phyloP scores from a whole-genome alignment of 2,888 invertebrate genomes.

The Hedychridium roseum region DNA sequence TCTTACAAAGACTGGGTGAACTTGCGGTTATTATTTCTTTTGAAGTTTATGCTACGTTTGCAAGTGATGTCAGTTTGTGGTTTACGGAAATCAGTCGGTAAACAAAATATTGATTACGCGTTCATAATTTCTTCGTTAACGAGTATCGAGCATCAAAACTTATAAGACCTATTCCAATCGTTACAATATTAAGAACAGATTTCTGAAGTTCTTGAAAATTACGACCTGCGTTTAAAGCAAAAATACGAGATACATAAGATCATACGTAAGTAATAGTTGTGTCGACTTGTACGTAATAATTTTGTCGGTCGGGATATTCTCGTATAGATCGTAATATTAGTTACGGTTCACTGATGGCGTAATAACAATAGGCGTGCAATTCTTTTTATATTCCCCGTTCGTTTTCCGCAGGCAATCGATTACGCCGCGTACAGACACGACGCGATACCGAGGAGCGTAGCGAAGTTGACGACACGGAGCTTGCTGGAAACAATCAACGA shows the following conservation, averaged over 20 bases:
- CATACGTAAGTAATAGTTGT: too few species aligned
- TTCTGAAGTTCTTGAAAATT: too few species aligned
- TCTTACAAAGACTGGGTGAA: not conserved
- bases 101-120: not conserved
- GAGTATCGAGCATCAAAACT: not conserved
- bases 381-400: not conserved
- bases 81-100: not conserved
- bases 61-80: not conserved
- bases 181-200: not conserved
- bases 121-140: not conserved
- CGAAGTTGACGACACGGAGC: constrained; percentile 12
- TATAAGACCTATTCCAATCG: not conserved
- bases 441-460: not conserved
- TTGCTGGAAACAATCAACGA: constrained; percentile 17
- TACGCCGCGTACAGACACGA: not conserved
- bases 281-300: too few species aligned
- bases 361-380: too few species aligned
- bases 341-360: too few species aligned
- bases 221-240: too few species aligned
- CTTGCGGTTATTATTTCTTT: not conserved
- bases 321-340: too few species aligned
- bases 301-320: too few species aligned
- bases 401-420: not conserved
- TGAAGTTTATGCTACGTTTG: not conserved
- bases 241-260: not conserved